phyloP scores from a whole-genome alignment of 2,113 vertebrate genomes.

The Pelvicachromis taeniatus region DNA sequence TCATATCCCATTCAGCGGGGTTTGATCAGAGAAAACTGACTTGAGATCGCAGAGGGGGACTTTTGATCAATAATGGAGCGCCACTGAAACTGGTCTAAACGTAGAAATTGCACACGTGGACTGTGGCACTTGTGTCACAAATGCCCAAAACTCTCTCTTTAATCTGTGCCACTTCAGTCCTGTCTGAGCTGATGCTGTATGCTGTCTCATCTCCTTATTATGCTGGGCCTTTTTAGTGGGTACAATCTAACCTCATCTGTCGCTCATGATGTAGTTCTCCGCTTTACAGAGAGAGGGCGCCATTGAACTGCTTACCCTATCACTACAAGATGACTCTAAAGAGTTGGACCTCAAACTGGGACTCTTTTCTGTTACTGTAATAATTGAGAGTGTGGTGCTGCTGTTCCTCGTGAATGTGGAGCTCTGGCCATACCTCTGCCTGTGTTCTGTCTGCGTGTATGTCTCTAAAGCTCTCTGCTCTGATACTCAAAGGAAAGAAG shows the following conservation, averaged over 20 bases:
- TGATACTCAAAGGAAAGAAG: constrained; percentile 8
- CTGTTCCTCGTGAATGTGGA: constrained; percentile 22
- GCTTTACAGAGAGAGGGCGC: constrained; percentile 19
- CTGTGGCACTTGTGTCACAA: constrained; percentile 38
- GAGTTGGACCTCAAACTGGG: constrained; percentile 29
- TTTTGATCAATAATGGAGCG: background rate
- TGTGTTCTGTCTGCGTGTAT: background rate
- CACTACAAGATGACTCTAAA: constrained; percentile 4
- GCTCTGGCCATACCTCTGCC: constrained; percentile 4
- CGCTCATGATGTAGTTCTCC: constrained; percentile 2
- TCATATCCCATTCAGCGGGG: background rate
- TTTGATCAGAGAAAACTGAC: constrained; percentile 8
- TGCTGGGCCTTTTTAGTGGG: background rate
- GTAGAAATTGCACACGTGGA: constrained; percentile 57
- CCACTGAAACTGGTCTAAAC: background rate
- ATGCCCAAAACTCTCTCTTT: constrained; percentile 18
- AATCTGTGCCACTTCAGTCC: constrained; percentile 34
- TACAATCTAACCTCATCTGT: background rate
- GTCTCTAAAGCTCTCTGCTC: constrained; percentile 1
- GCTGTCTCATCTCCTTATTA: constrained; percentile 22
- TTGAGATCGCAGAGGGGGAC: background rate
- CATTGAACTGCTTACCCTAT: constrained; percentile 14
- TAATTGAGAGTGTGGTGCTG: background rate
- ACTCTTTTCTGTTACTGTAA: constrained; percentile 7
- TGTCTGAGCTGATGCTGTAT: constrained; percentile 43